Conservation (phyloP, 2,113 vertebrate genomes). For the Tor tambroides region DNA sequence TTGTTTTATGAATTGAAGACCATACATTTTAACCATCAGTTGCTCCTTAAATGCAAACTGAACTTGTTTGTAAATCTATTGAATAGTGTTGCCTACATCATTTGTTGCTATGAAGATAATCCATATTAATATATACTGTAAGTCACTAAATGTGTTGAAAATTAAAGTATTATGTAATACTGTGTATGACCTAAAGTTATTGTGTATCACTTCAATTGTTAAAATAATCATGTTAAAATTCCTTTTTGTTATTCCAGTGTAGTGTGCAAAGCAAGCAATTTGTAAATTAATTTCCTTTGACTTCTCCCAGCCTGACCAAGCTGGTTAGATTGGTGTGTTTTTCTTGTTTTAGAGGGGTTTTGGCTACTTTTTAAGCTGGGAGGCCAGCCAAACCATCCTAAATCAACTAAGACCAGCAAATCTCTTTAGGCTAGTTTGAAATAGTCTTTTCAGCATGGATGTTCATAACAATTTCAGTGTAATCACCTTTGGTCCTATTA, state of each 20-base stretch:
- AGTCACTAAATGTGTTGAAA: too few relatives aligned
- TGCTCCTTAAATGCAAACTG: neutral
- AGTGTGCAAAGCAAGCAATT: neutral
- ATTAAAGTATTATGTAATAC: neutral
- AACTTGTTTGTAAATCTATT: neutral
- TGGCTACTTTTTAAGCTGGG: neutral
- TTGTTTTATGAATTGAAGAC: neutral
- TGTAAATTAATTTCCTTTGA: neutral
- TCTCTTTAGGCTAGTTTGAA: neutral
- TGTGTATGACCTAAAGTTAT: neutral
- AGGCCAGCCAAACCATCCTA: neutral
- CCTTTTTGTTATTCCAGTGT: neutral
- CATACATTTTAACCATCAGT: too few relatives aligned
- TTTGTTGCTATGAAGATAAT: too few relatives aligned
- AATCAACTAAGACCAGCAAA: neutral
- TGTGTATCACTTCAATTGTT: neutral
- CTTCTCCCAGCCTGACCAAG: neutral
- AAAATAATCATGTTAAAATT: neutral
- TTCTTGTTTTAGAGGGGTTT: neutral
- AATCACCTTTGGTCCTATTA: slow-evolving; percentile 90
- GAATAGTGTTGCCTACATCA: too few relatives aligned
- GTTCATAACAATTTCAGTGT: slow-evolving; percentile 3
- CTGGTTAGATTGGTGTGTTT: neutral
- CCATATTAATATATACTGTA: too few relatives aligned
- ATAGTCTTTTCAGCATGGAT: neutral